phyloP scores from a whole-genome alignment of 2,888 invertebrate genomes.

The Invenusta paracnida region DNA sequence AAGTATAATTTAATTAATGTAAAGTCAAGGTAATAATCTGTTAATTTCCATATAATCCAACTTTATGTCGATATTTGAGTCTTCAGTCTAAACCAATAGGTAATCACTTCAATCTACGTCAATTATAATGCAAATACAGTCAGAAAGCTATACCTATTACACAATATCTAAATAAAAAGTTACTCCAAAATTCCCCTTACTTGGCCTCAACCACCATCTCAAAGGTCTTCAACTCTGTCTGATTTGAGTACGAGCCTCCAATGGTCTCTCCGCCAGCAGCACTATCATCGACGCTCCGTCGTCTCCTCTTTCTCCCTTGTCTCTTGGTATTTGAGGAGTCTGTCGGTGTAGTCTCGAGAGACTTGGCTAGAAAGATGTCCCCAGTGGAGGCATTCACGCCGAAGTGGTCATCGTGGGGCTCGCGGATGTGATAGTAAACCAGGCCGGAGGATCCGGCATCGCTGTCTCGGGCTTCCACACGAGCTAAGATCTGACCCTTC shows the following conservation, averaged over 20 bases:
- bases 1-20: no score
- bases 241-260: not conserved
- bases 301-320: no score
- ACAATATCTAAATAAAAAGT: no score
- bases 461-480: not conserved
- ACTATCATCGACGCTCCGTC: not conserved
- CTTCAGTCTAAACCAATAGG: no score
- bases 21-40: no score
- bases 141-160: no score
- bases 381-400: conserved; percentile 3
- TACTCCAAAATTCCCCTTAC: no score
- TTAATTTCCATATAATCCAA: no score
- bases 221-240: not conserved
- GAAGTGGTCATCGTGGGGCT: not conserved
- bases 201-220: not conserved
- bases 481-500: conserved; percentile 2
- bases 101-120: no score
- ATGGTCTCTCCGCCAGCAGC: not conserved
- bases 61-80: no score
- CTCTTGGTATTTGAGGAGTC: not conserved
- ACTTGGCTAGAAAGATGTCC: conserved; percentile 6
- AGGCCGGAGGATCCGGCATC: conserved; percentile 12
- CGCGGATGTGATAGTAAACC: not conserved
- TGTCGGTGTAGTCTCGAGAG: not conserved
- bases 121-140: no score